These are phyloP conservation scores for Rhimphoctona megacephalus DNA, from an alignment of 2,888 invertebrate genomes.

Conservation along the genomic window DNA sequence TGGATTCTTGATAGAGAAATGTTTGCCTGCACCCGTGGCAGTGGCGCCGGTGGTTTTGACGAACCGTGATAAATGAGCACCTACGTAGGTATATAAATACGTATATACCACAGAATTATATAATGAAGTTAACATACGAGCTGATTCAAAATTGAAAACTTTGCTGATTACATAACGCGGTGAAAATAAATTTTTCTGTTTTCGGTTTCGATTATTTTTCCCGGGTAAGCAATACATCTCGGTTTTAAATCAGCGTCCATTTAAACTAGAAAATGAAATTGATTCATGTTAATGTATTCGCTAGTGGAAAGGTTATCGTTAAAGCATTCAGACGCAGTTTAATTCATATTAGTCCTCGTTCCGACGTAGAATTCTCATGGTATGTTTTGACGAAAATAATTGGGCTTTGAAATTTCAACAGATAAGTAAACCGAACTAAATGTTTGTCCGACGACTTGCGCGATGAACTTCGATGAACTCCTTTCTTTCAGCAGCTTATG, in stretches of 20 bases:
- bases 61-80: constrained; percentile 70
- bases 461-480: background rate
- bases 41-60: constrained; percentile 69
- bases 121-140: constrained; percentile 1
- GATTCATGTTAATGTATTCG: background rate
- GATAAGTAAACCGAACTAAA: background rate
- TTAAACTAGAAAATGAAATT: background rate
- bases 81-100: constrained; percentile 27
- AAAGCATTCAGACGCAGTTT: background rate
- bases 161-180: background rate
- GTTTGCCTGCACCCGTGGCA: constrained; percentile 53
- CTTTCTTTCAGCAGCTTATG: background rate
- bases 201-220: background rate
- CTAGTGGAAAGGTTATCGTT: background rate
- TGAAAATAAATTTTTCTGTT: background rate
- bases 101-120: constrained; percentile 11
- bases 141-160: background rate
- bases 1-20: constrained; percentile 56
- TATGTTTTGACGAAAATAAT: background rate
- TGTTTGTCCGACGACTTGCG: background rate
- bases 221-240: background rate
- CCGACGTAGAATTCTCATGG: background rate
- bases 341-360: background rate
- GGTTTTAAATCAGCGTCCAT: background rate
- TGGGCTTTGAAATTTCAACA: background rate